Evolutionary conservation across 2,797 vertebrate species (phyloP).

Genomic region (Leucoraja ocellata): DNA sequence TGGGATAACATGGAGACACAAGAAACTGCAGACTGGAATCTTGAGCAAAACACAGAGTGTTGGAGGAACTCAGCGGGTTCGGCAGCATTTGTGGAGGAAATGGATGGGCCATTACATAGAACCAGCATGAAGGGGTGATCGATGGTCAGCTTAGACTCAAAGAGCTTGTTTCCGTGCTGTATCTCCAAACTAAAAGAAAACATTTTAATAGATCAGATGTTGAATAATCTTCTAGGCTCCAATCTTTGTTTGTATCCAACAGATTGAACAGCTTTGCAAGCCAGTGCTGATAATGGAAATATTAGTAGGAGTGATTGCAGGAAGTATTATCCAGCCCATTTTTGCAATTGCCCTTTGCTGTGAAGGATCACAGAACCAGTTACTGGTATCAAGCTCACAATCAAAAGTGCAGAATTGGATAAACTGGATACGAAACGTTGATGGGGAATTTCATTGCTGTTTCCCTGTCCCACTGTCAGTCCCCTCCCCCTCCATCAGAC

Average conservation of each 20-base stretch:
- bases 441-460: not conserved
- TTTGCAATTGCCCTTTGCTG: not conserved
- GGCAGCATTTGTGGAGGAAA: too few species aligned
- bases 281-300: not conserved
- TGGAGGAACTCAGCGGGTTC: too few species aligned
- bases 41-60: too few species aligned
- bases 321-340: not conserved
- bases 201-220: not conserved
- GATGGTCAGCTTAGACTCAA: too few species aligned
- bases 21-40: too few species aligned
- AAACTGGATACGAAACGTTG: not conserved
- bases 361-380: not conserved
- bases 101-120: too few species aligned
- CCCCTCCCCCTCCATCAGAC: not conserved
- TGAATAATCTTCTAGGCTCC: not conserved
- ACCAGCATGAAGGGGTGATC: too few species aligned
- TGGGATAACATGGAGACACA: too few species aligned
- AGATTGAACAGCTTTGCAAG: not conserved
- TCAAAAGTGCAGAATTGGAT: not conserved
- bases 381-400: not conserved
- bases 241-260: not conserved
- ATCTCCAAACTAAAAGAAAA: too few species aligned
- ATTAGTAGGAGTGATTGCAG: not conserved
- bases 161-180: too few species aligned
- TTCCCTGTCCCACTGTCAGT: not conserved